Evolutionary conservation across 2,888 invertebrate species (phyloP).

Genomic region (Crossocerus cetratus): DNA sequence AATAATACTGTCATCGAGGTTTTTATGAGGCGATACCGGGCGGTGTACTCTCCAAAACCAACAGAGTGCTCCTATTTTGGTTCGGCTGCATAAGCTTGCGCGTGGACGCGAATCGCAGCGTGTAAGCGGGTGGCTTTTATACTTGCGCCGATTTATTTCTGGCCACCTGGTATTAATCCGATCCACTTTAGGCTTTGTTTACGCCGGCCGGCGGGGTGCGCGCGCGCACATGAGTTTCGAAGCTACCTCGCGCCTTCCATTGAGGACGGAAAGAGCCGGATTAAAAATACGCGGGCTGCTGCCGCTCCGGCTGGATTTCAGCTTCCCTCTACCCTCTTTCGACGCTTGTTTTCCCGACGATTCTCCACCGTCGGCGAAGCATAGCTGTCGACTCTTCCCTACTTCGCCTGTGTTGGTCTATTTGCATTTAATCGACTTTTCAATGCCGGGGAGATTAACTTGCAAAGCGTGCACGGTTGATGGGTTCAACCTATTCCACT

Average conservation of each 20-base stretch:
- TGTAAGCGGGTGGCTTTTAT: not conserved
- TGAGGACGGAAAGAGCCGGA: not conserved
- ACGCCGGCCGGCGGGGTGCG: not conserved
- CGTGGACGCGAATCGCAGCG: not conserved
- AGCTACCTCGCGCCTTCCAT: not conserved
- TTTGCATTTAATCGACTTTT: conserved; percentile 43
- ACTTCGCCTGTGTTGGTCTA: conserved; percentile 7
- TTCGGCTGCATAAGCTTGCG: not conserved
- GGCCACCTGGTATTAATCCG: conserved; percentile 1
- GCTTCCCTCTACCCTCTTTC: not conserved
- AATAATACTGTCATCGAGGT: no score
- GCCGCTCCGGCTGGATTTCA: not conserved
- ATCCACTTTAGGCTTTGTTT: conserved; percentile 3
- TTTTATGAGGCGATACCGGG: no score
- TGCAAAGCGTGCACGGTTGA: not conserved
- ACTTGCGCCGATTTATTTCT: not conserved
- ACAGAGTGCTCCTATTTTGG: not conserved
- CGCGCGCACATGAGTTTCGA: not conserved
- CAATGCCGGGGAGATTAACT: not conserved
- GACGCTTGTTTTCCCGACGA: not conserved
- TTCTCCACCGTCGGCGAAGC: conserved; percentile 27
- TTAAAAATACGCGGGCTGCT: conserved; percentile 5
- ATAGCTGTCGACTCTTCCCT: conserved; percentile 13
- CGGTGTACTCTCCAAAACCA: not conserved
- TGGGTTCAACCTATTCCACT: no score